Conservation (phyloP, 1,140 invertebrate species). For the Pomacea maculata region DNA sequence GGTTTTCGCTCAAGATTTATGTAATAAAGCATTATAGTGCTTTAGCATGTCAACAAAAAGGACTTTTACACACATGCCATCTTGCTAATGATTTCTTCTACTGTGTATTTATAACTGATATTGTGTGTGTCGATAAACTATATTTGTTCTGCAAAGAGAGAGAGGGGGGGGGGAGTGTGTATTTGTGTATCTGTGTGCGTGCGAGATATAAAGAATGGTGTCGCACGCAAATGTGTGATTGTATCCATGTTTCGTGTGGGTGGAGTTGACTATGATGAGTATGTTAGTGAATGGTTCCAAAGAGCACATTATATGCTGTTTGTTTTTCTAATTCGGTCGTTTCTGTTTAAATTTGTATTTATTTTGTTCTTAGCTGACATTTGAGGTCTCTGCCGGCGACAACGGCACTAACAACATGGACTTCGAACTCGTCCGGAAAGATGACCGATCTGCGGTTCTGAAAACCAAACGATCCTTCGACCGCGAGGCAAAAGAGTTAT, state of each 20-base stretch:
- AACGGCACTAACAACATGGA: constrained; percentile 38
- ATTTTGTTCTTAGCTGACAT: background rate
- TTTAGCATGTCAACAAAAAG: no score
- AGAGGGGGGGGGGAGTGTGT: no score
- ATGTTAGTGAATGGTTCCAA: no score
- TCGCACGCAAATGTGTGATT: background rate
- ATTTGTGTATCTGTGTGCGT: background rate
- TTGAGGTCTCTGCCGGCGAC: constrained; percentile 37
- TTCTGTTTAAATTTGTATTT: background rate
- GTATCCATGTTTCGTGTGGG: background rate
- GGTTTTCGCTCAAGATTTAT: no score
- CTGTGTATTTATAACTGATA: no score
- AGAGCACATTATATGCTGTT: no score
- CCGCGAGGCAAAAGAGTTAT: constrained; percentile 40
- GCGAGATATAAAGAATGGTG: background rate
- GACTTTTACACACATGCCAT: no score
- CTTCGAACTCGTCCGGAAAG: constrained; percentile 35
- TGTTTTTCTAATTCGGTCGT: background rate
- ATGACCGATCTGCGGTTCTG: constrained; percentile 39
- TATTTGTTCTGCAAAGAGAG: background rate
- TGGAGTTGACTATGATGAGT: background rate
- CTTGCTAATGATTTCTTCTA: no score
- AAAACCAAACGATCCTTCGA: constrained; percentile 50
- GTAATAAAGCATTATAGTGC: no score
- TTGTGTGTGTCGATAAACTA: no score